These are phyloP conservation scores for Hylomyscus alleni DNA, from an alignment of 2,797 vertebrate genomes.

Conservation along the genomic window DNA sequence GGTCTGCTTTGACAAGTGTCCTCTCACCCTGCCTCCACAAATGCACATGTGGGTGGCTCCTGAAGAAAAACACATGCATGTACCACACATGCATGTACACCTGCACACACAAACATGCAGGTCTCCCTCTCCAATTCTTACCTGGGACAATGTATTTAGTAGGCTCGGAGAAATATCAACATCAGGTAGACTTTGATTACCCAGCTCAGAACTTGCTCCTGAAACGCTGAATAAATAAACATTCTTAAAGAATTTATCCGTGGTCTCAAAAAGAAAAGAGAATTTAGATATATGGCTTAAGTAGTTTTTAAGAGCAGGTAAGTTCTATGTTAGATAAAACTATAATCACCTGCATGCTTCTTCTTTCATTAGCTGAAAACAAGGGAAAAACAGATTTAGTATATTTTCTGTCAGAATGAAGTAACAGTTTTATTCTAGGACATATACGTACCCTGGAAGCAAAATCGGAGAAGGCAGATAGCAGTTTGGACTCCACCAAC, in stretches of 20 bases:
- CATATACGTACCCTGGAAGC: slow-evolving; percentile 82
- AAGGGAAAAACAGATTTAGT: slow-evolving; percentile 44
- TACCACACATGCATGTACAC: not conserved
- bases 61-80: not conserved
- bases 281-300: slow-evolving; percentile 26
- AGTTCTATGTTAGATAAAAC: slow-evolving; percentile 52
- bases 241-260: slow-evolving; percentile 10
- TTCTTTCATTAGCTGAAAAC: slow-evolving; percentile 82
- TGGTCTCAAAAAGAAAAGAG: slow-evolving; percentile 55
- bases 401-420: slow-evolving; percentile 19
- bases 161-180: not conserved
- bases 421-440: not conserved
- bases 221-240: slow-evolving; percentile 68
- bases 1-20: not conserved
- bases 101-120: not conserved
- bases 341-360: slow-evolving; percentile 53
- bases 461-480: slow-evolving; percentile 77
- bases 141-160: slow-evolving; percentile 73
- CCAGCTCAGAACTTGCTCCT: slow-evolving; percentile 56
- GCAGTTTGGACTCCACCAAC: slow-evolving; percentile 82
- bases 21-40: not conserved
- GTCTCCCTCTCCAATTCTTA: slow-evolving; percentile 13
- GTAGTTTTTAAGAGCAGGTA: slow-evolving; percentile 12
- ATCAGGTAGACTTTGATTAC: slow-evolving; percentile 55
- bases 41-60: not conserved